Evolutionary conservation across 2,888 invertebrate species (phyloP), one percentile per base, ranked within the genome.

Genomic region (Ceriagrion tenellum): DNA sequence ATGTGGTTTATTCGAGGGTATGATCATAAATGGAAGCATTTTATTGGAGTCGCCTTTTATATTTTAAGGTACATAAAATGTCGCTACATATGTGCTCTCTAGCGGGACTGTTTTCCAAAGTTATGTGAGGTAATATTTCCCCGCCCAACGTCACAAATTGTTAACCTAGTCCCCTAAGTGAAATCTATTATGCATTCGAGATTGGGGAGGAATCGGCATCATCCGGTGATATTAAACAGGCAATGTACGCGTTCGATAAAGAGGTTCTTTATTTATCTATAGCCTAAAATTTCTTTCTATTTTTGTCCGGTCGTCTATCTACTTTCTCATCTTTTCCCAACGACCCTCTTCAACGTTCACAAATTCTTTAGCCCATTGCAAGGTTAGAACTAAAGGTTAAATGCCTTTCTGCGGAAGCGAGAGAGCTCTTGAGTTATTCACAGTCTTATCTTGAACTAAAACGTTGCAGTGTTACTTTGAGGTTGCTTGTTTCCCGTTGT

Each of bases 381-480:
- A 69, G 23, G n/a, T 1, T 26, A 69, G 69, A 69, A 26, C 69
- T 8, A 69, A n/a, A n/a, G n/a, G 69, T 69, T 69, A 69, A n/a
- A 69, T 0, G 69, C n/a, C n/a, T 69, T n/a, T n/a, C 56, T 16
- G 16, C 20, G 59, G 59, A 90, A 90, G 90, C 91, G 59, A 59
- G 47, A 47, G 8, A 35, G 40, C 56, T 63, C 56, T 40, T 91
- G 59, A 63, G 35, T 91, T 91, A 91, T 91, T 91, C 91, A 91
- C 63, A 63, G 91, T 63, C 47, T 47, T 47, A 2, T 47, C 91
- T 63, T 35, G 91, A 91, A 63, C 91, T 63, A 91, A 91, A 91
- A 91, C 40, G 91, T 91, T 63, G 63, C 91, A 63, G 30, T 63
- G 91, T 63, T 63, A 91, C 91, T 91, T 91, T 91, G 91, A 91